Evolutionary conservation across 30 jellyfish, hydroid and myxozoan genomes (phyloP).

Genomic region (Clytia hemisphaerica): DNA sequence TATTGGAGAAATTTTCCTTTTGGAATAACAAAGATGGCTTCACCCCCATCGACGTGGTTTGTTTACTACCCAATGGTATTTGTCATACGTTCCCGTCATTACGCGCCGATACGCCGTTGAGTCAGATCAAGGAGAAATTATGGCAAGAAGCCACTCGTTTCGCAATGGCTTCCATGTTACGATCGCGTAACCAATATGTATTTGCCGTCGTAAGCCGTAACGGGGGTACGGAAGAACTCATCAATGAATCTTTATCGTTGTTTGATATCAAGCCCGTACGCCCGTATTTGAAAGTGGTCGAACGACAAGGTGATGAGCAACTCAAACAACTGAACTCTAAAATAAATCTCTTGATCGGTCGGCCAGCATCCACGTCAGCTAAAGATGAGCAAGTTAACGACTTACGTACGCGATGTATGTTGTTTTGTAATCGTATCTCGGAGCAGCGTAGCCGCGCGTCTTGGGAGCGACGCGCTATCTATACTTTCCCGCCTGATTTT

Average conservation of each 20-base stretch:
- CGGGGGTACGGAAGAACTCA: slow-evolving; percentile 61
- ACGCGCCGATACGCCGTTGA: slow-evolving; percentile 49
- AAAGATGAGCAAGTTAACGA: slow-evolving; percentile 53
- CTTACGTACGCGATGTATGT: slow-evolving; percentile 48
- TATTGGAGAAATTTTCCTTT: background rate
- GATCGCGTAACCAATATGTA: slow-evolving; percentile 27
- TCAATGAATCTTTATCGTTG: slow-evolving; percentile 54
- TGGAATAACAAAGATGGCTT: slow-evolving; percentile 11
- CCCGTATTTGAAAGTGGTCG: slow-evolving; percentile 74
- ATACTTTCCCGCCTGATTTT: slow-evolving; percentile 81
- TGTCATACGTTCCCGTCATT: slow-evolving; percentile 25
- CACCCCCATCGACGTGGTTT: slow-evolving; percentile 10
- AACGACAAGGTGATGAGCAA: slow-evolving; percentile 64
- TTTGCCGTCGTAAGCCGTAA: slow-evolving; percentile 52
- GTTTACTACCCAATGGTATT: slow-evolving; percentile 81
- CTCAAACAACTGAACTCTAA: slow-evolving; percentile 60
- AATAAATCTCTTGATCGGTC: slow-evolving; percentile 67
- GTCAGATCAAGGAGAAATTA: slow-evolving; percentile 31
- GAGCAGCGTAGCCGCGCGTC: slow-evolving; percentile 56
- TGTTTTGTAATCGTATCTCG: slow-evolving; percentile 32
- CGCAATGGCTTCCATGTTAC: slow-evolving; percentile 36
- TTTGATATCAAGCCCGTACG: slow-evolving; percentile 67
- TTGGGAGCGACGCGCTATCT: slow-evolving; percentile 71
- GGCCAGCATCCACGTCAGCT: slow-evolving; percentile 8
- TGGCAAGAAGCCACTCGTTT: slow-evolving; percentile 60